Base-by-base conservation (phyloP, 1,140 invertebrate genomes). In the Drosophila simulans region DNA sequence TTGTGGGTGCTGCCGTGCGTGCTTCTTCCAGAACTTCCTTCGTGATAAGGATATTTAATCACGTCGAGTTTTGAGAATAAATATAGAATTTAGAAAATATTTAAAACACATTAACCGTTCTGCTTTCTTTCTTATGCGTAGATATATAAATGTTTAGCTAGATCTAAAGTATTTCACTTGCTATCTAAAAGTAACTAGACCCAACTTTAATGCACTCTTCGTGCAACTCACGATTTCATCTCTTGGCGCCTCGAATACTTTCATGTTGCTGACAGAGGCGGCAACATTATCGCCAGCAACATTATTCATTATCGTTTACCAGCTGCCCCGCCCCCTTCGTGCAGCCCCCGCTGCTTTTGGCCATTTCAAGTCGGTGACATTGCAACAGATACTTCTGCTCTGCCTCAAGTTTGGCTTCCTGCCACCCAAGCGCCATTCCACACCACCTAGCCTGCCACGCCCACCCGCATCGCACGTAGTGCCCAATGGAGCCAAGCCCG, bases 291-390 rank as follows among this genome's bases (percentile, higher is more conserved):
- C 82, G 64, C 81, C 72, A 52, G 77, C 77, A 81, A 86, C 81
- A 81, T 86, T 85, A 85, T 85, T 85, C 81, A 85, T 85, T 85
- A 85, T 85, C 81, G 77, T 52, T 76, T 77, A 55, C 80, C 59
- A 57, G 17, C 17, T 27, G 12, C 42, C 20, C 10, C 34, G 15
- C 45, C 25, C 42, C 39, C 37, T 5, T 3, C 11, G 13, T 4
- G 11, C 25, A 17, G 12, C 5, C 13, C 7, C 27, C 12, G 13
- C 45, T 11, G 17, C 68, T 40, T 13, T 66, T 62, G 39, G 56
- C 54, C 76, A 70, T 70, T 84, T 70, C 63, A 77, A 85, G 81
- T 85, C 84, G 81, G 82, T 86, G 81, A 85, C 81, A 85, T 81
- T 85, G 81, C 81, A 84, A 84, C 77, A 84, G 81, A 84, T 84